These are phyloP conservation scores for Drosophila ficusphila DNA, from an alignment of 1,140 invertebrate genomes.

Conservation along the genomic window DNA sequence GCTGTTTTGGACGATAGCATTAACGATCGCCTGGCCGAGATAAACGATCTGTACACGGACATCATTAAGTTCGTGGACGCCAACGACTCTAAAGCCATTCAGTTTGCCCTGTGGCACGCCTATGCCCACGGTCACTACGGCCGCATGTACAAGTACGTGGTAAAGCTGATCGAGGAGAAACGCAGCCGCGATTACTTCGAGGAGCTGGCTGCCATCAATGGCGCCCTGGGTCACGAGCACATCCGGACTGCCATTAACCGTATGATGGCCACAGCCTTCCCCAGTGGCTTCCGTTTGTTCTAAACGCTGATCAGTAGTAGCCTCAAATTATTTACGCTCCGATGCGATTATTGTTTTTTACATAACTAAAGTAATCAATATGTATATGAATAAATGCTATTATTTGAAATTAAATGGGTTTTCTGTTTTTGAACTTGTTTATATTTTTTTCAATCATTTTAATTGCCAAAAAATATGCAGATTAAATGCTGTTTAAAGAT, in stretches of 20 bases:
- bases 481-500: too few species aligned
- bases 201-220: constrained; percentile 88
- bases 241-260: constrained; percentile 85
- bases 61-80: constrained; percentile 92
- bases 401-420: constrained; percentile 1
- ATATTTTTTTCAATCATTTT: background rate
- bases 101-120: constrained; percentile 93
- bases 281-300: constrained; percentile 76
- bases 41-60: constrained; percentile 88
- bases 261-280: constrained; percentile 68
- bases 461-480: too few species aligned
- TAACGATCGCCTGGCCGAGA: constrained; percentile 85
- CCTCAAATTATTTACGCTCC: constrained; percentile 35
- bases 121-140: constrained; percentile 91
- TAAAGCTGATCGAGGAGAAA: constrained; percentile 92
- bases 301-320: constrained; percentile 37
- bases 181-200: constrained; percentile 90
- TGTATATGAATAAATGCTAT: constrained; percentile 45
- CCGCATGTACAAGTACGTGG: constrained; percentile 90
- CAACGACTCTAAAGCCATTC: constrained; percentile 90
- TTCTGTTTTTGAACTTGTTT: background rate
- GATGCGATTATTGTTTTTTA: constrained; percentile 56
- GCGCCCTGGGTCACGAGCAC: constrained; percentile 89
- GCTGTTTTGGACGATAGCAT: constrained; percentile 84
- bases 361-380: constrained; percentile 38